Base-by-base conservation (phyloP, 1,140 invertebrate species). In the Bacillus rossius region DNA sequence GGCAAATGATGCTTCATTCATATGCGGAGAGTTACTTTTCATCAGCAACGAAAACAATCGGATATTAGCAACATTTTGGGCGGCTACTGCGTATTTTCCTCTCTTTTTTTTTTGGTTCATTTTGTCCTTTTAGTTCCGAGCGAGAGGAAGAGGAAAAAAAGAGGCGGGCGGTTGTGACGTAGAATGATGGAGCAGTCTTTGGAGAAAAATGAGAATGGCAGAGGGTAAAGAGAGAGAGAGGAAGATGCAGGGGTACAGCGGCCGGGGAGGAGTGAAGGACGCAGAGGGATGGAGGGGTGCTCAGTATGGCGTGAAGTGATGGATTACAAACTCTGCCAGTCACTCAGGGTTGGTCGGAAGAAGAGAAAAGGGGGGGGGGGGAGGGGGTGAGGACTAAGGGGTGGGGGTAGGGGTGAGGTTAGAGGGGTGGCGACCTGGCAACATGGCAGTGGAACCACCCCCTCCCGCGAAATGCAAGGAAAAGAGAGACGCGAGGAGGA, bases 151-250 rank as follows among this genome's bases (percentile, higher is more conserved):
- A n/a, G 29, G 29, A 10, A 10, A 34, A 34, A 26, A 50, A 50
- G 37, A 34, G 48, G 48, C 48, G 48, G 48, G 19, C 48, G 20
- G 23, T 50, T 50, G 45, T 58, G 56, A 58, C 56, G 56, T 26
- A 38, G 49, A 58, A 58, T 58, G 56, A 58, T 58, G 56, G 49
- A 58, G 56, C 48, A 49, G 17, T 38, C 56, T 26, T 37, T 13
- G 48, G 48, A 58, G 56, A 58, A 58, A 58, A 58, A 58, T 58
- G 56, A 58, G 56, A 58, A 49, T 52, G 48, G 56, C 56, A 58
- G 56, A 50, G 48, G 19, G 48, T 34, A 34, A 50, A 25, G 1
- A 34, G 48, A 34, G 23, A 25, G 37, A 34, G 14, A 50, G 19
- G 16, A 26, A 50, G 17, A 50, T 17, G 34, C 2, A 50, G 48